Evolutionary conservation across 2,888 invertebrate species (phyloP), one percentile per base, ranked within the genome.

Genomic region (Labia minor): DNA sequence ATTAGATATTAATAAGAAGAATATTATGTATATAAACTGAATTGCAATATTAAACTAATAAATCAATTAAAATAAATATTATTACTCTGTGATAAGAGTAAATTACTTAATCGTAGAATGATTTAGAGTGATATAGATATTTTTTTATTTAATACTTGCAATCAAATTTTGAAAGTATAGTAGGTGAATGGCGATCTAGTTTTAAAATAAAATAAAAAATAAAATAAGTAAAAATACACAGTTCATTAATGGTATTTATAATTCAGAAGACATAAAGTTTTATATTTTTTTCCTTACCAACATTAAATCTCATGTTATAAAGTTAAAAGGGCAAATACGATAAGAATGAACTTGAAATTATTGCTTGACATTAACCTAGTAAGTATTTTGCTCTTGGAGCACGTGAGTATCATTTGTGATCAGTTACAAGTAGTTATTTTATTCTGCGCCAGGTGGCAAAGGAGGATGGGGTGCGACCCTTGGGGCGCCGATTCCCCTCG

Each of bases 281-380:
- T 49, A 49, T 49, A 49, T 49, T n/a, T 49, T 33, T 49, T n/a
- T 49, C 14, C 16, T n/a, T 49, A 14, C 16, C 14, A n/a, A 49
- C 49, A n/a, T 49, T 49, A 49, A 49, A 49, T 49, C 49, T 49
- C 49, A 49, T 49, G 49, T 49, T 49, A 49, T 49, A 49, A 49
- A 49, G 49, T 49, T 49, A 49, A 49, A 49, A 49, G 49, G 49
- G 49, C 49, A 49, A 49, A 49, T 49, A 49, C 49, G 49, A 49
- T 49, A 49, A 49, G 49, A 49, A 49, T 49, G 3, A 49, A 49
- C 49, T 49, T 49, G 49, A 49, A 49, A 49, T 49, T 49, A 49
- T 49, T 49, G 49, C 49, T 49, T 49, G 49, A 49, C 49, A 49
- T 49, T 49, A 49, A 49, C 49, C 49, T 14, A 49, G 49, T 49